A percentile compares a stretch with the other conserved stretches of the same genome.
phyloP scores from a whole-genome alignment of 2,888 invertebrate species.

The Formica aserva region DNA sequence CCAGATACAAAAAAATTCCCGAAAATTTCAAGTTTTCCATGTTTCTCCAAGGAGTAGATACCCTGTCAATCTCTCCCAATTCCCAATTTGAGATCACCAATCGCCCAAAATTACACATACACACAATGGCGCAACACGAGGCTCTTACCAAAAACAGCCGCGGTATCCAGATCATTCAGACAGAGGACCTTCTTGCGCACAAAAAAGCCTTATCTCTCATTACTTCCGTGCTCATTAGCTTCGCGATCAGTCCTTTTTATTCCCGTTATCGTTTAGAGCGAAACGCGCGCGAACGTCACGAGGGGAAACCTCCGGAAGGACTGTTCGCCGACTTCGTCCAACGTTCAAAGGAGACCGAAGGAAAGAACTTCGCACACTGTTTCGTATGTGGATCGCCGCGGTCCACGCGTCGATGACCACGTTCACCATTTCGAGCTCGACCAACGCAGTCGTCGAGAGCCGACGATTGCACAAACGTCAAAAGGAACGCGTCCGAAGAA shows the following conservation, averaged over 20 bases:
- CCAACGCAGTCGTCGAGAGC: constrained; percentile 69
- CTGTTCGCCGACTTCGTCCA: constrained; percentile 41
- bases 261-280: constrained; percentile 6
- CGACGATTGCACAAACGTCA: constrained; percentile 64
- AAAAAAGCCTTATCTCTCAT: constrained; percentile 36
- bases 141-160: constrained; percentile 82
- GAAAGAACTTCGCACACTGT: constrained; percentile 84
- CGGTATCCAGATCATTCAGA: constrained; percentile 85
- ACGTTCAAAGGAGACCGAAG: constrained; percentile 38
- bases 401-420: constrained; percentile 84
- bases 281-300: constrained; percentile 55
- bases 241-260: background rate
- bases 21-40: too few relatives aligned
- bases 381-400: constrained; percentile 85
- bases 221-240: constrained; percentile 38
- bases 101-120: background rate
- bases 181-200: constrained; percentile 57
- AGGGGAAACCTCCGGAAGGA: constrained; percentile 56
- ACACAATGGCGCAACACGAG: background rate
- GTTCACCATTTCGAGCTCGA: constrained; percentile 78
- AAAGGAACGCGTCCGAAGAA: constrained; percentile 27
- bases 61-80: background rate
- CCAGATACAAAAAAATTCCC: too few relatives aligned
- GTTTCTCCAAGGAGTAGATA: background rate
- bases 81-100: background rate